A percentile compares a stretch with the other conserved stretches of the same genome.
Conservation (phyloP, 2,797 vertebrate species). For the Rhinophrynus dorsalis region DNA sequence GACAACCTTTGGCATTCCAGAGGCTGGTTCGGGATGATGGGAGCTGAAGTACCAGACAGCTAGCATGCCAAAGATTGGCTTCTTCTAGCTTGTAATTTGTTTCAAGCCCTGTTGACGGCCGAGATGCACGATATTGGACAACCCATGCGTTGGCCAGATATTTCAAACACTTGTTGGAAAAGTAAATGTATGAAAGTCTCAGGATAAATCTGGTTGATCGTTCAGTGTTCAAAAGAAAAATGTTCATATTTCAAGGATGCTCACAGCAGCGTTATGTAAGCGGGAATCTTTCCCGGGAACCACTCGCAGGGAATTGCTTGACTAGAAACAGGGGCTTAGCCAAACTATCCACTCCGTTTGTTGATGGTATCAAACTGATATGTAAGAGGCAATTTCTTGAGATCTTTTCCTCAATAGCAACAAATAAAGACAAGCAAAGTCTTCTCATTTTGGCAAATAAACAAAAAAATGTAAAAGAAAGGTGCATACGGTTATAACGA, state of each 20-base stretch:
- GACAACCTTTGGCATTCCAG: too few relatives aligned
- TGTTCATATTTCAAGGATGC: constrained; percentile 4
- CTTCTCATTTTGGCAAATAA: constrained; percentile 2
- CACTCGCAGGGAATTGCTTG: neutral
- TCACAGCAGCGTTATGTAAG: neutral
- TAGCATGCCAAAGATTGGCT: too few relatives aligned
- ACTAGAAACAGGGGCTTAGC: neutral
- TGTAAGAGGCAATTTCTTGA: neutral
- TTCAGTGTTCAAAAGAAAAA: constrained; percentile 29
- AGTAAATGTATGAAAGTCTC: constrained; percentile 26
- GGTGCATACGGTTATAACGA: constrained; percentile 7
- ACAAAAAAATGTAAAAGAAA: constrained; percentile 15
- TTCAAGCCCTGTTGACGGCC: too few relatives aligned
- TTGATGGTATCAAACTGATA: constrained; percentile 7
- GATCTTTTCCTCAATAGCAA: neutral
- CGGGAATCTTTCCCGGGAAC: neutral
- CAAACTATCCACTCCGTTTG: neutral
- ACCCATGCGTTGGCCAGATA: neutral
- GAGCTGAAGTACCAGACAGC: too few relatives aligned
- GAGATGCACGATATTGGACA: too few relatives aligned
- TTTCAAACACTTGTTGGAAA: neutral
- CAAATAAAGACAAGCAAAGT: constrained; percentile 20
- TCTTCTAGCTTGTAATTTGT: too few relatives aligned
- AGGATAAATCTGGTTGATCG: constrained; percentile 4
- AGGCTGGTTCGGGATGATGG: too few relatives aligned